Base-by-base conservation (phyloP, 2,888 invertebrate genomes). In the Amiota communis region DNA sequence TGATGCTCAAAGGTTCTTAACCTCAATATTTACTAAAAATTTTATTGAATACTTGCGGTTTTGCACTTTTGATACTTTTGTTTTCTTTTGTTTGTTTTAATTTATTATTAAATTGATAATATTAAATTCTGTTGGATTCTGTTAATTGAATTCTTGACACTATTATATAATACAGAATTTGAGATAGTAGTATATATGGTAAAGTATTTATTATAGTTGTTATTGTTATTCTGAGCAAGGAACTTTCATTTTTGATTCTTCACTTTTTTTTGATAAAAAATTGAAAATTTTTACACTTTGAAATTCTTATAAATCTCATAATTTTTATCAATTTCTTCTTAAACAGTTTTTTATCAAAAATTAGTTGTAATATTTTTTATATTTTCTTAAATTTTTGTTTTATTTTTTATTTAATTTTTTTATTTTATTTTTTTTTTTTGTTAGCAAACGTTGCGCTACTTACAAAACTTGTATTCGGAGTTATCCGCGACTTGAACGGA, bases 401-500 rank as follows among this genome's bases (percentile, higher is more conserved):
- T 2, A 23, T 23, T 61, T 48, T 53, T 12, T 63, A 20, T 15
- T 59, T 73, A 12, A 46, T 72, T 59, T 75, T 63, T 46, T 65
- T 53, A 17, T 64, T 63, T 67, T 20, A 13, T 75, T 74, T 71
- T 72, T n/a, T 68, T 74, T 78, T 78, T 76, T 17, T 75, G 46
- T 63, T 76, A 75, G 20, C 57, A 75, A 78, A 75, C 75, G 79
- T 79, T 69, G 73, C 63, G 78, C 83, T 89, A 89, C 89, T 89
- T 89, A 89, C 90, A 88, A 88, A 89, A 89, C 87, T 88, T 87
- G 86, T 88, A 88, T 86, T 89, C 87, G 87, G 88, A 89, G 88
- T 88, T 89, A 89, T 90, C 90, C 90, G 90, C 90, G 90, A 89
- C 90, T 90, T 90, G 89, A 90, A 90, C 90, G 90, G 90, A 89